Evolutionary conservation across 2,113 vertebrate genomes (phyloP), one percentile per base, ranked within the genome.

Genomic region (Arvicanthis niloticus): DNA sequence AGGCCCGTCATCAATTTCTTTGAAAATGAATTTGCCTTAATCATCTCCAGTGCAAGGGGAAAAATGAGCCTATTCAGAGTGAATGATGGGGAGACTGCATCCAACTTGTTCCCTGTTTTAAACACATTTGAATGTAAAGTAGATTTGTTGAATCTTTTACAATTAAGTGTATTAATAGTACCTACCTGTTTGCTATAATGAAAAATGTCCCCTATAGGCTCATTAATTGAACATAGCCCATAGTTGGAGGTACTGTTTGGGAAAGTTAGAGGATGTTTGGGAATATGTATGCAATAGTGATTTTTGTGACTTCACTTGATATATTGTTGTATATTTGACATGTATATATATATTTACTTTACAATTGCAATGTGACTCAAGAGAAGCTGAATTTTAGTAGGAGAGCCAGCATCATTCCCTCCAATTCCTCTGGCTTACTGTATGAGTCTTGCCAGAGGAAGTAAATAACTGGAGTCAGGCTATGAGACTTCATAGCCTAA

Each of bases 51-150:
- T 88, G 53, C 40, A 84, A 82, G 68, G 29, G 62, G 24, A 70
- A 65, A 96, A 75, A 51, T 21, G 7, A 80, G 7, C 56, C 40
- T 70, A 11, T 58, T 89, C 29, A 4, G 24, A 68, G 11, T 84
- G 15, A 94, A 78, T 68, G 77, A 78, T 65, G 24, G 53, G 94
- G 24, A 80, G 45, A 81, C 90, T 4, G 89, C 29, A 67, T 19
- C 5, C 68, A 91, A 86, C 51, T 94, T 94, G 10, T 92, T 85
- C 31, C 48, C 26, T 67, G 70, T 56, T 86, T 37, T 92, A 90
- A 94, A 94, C 58, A 96, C 62, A 94, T 76, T 80, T 88, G 34
- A 82, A 88, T 72, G 89, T 72, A 77, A 73, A 91, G 73, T 31
- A 86, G 82, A 77, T 34, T 51, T 81, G 4, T 60, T 80, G 78